phyloP scores from a whole-genome alignment of 2,797 vertebrate genomes.

The Setipinna tenuifilis region DNA sequence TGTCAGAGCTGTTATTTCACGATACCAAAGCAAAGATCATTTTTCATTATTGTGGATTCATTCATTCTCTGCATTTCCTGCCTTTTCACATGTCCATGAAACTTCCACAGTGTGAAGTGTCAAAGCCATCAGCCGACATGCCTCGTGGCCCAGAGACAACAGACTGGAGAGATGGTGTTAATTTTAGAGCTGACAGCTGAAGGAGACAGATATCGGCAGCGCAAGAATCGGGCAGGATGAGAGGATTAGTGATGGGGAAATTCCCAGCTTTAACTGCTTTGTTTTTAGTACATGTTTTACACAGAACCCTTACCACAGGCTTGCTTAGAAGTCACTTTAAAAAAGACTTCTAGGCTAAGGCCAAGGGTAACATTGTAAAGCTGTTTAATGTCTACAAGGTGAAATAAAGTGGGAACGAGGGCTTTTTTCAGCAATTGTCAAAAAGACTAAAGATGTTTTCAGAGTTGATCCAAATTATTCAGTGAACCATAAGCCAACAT shows the following conservation, averaged over 20 bases:
- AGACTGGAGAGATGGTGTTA: background rate
- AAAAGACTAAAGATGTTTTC: too few species aligned
- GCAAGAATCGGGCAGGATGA: background rate
- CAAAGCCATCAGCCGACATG: background rate
- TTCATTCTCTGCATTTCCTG: background rate
- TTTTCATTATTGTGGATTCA: background rate
- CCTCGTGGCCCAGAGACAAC: background rate
- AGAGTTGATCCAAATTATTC: too few species aligned
- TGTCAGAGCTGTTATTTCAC: background rate
- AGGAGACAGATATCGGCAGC: background rate
- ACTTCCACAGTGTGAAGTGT: background rate
- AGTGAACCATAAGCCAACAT: background rate
- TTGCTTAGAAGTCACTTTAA: background rate
- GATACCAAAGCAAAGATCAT: background rate
- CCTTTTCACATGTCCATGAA: background rate
- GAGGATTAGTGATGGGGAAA: constrained; percentile 10
- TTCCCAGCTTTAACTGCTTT: background rate
- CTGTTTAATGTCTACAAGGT: background rate
- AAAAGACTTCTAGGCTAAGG: background rate
- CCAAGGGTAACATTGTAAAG: background rate
- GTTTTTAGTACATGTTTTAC: background rate
- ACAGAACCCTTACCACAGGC: background rate
- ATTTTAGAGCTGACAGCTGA: constrained; percentile 15
- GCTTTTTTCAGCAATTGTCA: background rate
- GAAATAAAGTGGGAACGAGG: background rate